phyloP scores from a whole-genome alignment of 2,888 invertebrate genomes.

The Meteorus cinctellus region DNA sequence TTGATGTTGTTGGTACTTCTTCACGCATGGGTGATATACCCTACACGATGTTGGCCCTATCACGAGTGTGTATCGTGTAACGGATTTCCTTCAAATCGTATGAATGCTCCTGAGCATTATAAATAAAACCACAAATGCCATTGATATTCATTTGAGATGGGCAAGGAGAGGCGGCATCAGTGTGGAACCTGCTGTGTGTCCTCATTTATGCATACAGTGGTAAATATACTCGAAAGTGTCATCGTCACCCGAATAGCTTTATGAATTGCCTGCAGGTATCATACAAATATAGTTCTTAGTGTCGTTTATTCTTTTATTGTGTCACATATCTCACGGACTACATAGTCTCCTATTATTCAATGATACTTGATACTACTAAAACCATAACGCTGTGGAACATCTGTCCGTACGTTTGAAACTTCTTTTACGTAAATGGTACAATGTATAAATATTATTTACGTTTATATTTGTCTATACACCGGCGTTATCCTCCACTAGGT shows the following conservation, averaged over 20 bases:
- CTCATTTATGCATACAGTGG: conserved; percentile 5
- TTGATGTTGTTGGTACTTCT: background rate
- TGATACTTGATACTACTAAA: conserved; percentile 40
- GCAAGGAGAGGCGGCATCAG: background rate
- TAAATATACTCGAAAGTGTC: conserved; percentile 1
- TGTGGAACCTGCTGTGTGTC: conserved; percentile 11
- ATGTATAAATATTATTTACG: background rate
- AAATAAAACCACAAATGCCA: conserved; percentile 25
- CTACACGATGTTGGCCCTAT: conserved; percentile 19
- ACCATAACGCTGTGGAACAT: conserved; percentile 46
- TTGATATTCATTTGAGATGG: conserved; percentile 5
- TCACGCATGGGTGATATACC: conserved; percentile 4
- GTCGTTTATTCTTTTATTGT: background rate
- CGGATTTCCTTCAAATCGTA: conserved; percentile 35
- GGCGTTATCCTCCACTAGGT: conserved; percentile 44
- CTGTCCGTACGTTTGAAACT: conserved; percentile 47
- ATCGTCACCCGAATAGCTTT: background rate
- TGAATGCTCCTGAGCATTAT: conserved; percentile 15
- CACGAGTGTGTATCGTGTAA: conserved; percentile 42
- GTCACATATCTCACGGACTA: background rate
- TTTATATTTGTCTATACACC: conserved; percentile 19
- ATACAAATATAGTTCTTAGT: background rate
- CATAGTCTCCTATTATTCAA: conserved; percentile 44
- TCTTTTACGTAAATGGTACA: conserved; percentile 31
- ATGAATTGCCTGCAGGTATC: background rate